Percentiles rank a stretch among this genome's conserved stretches.
Evolutionary conservation across 2,888 invertebrate genomes (phyloP).

Genomic region (Caenorhabditis japonica): DNA sequence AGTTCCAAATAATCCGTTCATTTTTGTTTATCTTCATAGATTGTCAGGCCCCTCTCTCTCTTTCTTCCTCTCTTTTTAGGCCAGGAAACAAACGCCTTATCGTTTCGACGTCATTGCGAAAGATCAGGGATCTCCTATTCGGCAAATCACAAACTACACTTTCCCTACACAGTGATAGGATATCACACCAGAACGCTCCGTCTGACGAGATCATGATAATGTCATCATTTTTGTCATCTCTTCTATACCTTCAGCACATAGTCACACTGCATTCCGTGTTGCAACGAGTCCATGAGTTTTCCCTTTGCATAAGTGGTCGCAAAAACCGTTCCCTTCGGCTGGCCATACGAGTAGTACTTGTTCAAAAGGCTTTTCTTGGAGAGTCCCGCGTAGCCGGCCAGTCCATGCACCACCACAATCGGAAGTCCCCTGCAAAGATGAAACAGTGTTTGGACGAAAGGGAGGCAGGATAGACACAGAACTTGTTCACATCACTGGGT

Average conservation of each 20-base stretch:
- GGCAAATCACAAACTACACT: slow-evolving; percentile 39
- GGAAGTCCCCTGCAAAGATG: slow-evolving; percentile 43
- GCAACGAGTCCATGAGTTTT: slow-evolving; percentile 51
- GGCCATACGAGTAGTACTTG: slow-evolving; percentile 54
- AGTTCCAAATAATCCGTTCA: too few relatives aligned
- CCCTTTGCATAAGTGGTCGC: slow-evolving; percentile 52
- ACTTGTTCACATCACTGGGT: slow-evolving; percentile 10
- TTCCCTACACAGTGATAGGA: slow-evolving; percentile 20
- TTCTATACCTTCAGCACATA: slow-evolving; percentile 49
- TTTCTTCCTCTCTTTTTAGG: slow-evolving; percentile 20
- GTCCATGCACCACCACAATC: slow-evolving; percentile 48
- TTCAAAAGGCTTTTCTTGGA: slow-evolving; percentile 46
- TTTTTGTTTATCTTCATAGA: too few relatives aligned
- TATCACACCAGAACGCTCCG: background rate
- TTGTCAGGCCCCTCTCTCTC: background rate
- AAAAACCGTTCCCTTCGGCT: slow-evolving; percentile 54
- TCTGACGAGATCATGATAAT: background rate
- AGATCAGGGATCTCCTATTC: slow-evolving; percentile 23
- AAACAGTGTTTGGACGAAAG: background rate
- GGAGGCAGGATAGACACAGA: too few relatives aligned
- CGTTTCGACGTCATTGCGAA: slow-evolving; percentile 23
- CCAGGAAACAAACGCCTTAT: slow-evolving; percentile 18
- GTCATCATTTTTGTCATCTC: background rate
- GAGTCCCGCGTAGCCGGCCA: slow-evolving; percentile 52
- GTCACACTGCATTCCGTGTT: slow-evolving; percentile 57